phyloP scores from a whole-genome alignment of 2,797 vertebrate genomes.

The Poecilia wingei region DNA sequence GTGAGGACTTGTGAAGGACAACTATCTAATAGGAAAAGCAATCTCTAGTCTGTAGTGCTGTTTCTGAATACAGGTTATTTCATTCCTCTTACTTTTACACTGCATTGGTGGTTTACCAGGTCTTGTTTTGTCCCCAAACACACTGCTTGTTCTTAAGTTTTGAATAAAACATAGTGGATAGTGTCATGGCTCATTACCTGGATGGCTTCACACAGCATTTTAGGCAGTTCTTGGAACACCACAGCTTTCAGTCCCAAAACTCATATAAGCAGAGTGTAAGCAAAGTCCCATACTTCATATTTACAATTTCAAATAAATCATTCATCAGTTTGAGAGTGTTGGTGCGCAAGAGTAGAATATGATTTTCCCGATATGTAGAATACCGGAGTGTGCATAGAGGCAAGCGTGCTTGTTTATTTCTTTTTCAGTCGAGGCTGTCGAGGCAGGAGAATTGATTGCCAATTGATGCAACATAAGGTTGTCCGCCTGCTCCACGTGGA shows the following conservation, averaged over 20 bases:
- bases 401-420: conserved; percentile 18
- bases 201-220: conserved; percentile 25
- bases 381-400: neutral
- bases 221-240: conserved; percentile 27
- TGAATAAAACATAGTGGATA: conserved; percentile 56
- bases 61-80: conserved; percentile 10
- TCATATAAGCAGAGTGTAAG: conserved; percentile 14
- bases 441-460: conserved; percentile 39
- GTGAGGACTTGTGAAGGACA: conserved; percentile 59
- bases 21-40: conserved; percentile 41
- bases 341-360: neutral
- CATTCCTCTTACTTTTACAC: conserved; percentile 2
- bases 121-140: conserved; percentile 10
- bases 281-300: conserved; percentile 15
- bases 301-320: conserved; percentile 55
- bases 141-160: conserved; percentile 21
- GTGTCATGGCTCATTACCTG: conserved; percentile 44
- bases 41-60: conserved; percentile 16
- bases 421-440: neutral
- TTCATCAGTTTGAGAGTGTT: conserved; percentile 30
- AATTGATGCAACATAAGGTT: conserved; percentile 22
- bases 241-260: conserved; percentile 27
- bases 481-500: conserved; percentile 14
- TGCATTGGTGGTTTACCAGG: conserved; percentile 21
- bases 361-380: conserved; percentile 5